Conservation (phyloP, 1,140 invertebrate species). For the Scaptomyza graminum region DNA sequence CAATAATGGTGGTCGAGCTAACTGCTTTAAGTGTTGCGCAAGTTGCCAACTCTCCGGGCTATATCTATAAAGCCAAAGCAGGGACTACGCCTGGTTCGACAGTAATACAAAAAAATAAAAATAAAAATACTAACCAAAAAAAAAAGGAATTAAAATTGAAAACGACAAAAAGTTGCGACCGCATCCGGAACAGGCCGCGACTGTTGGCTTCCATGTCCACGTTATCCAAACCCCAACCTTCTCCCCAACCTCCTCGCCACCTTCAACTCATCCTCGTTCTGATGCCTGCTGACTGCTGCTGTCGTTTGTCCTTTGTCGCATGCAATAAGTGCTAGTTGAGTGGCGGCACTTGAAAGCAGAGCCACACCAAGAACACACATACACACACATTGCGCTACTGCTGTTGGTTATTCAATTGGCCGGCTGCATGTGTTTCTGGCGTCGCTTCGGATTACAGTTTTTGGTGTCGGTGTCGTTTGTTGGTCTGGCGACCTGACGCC, state of each 20-base stretch:
- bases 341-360: constrained; percentile 80
- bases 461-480: constrained; percentile 71
- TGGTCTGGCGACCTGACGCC: constrained; percentile 73
- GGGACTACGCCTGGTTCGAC: constrained; percentile 15
- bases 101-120: constrained; percentile 15
- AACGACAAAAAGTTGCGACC: constrained; percentile 78
- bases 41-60: constrained; percentile 14
- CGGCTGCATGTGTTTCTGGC: constrained; percentile 71
- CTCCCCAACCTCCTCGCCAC: too few species aligned
- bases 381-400: constrained; percentile 26
- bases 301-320: constrained; percentile 76
- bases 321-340: constrained; percentile 81
- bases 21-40: constrained; percentile 72
- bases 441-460: constrained; percentile 73
- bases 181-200: constrained; percentile 70
- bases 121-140: constrained; percentile 13
- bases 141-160: constrained; percentile 71
- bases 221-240: neutral
- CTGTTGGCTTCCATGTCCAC: constrained; percentile 28
- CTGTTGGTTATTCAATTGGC: constrained; percentile 57
- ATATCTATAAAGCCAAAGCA: neutral
- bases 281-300: constrained; percentile 46
- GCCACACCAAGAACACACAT: constrained; percentile 65
- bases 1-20: constrained; percentile 75
- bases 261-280: neutral